These are phyloP conservation scores for Coregonus clupeaformis DNA, from an alignment of 2,113 vertebrate species.

Conservation along the genomic window DNA sequence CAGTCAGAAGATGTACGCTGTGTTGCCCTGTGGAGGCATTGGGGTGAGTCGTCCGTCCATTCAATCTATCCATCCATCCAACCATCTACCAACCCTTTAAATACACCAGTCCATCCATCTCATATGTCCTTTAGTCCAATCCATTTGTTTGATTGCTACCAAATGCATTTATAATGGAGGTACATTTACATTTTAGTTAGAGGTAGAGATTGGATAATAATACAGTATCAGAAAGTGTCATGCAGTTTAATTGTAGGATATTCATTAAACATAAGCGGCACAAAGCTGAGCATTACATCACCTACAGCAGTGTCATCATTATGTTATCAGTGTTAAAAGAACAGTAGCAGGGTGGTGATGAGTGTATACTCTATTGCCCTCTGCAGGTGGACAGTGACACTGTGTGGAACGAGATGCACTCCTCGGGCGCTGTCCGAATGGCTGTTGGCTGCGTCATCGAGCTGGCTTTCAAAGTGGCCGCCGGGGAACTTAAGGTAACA, in stretches of 20 bases:
- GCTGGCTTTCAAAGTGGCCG: constrained; percentile 84
- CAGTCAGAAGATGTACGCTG: constrained; percentile 84
- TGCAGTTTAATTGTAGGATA: not conserved
- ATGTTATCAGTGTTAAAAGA: too few relatives aligned
- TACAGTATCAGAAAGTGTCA: too few relatives aligned
- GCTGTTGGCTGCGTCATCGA: constrained; percentile 86
- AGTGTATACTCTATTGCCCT: not conserved
- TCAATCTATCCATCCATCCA: not conserved
- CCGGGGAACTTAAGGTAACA: constrained; percentile 81
- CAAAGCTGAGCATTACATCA: too few relatives aligned
- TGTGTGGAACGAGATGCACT: constrained; percentile 90
- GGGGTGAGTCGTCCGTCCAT: constrained; percentile 62
- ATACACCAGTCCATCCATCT: not conserved
- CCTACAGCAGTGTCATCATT: not conserved
- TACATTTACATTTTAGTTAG: too few relatives aligned
- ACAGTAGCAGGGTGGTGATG: not conserved
- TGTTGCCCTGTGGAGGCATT: constrained; percentile 86
- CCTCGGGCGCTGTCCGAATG: constrained; percentile 82
- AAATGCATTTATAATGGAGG: too few relatives aligned
- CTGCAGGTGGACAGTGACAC: constrained; percentile 88
- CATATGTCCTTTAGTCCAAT: too few relatives aligned
- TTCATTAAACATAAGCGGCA: not conserved
- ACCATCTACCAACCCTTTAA: not conserved
- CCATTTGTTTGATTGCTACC: too few relatives aligned
- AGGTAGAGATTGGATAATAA: too few relatives aligned